Evolutionary conservation across 2,888 invertebrate genomes (phyloP).

Genomic region (Hirtodrosophila histrioides): DNA sequence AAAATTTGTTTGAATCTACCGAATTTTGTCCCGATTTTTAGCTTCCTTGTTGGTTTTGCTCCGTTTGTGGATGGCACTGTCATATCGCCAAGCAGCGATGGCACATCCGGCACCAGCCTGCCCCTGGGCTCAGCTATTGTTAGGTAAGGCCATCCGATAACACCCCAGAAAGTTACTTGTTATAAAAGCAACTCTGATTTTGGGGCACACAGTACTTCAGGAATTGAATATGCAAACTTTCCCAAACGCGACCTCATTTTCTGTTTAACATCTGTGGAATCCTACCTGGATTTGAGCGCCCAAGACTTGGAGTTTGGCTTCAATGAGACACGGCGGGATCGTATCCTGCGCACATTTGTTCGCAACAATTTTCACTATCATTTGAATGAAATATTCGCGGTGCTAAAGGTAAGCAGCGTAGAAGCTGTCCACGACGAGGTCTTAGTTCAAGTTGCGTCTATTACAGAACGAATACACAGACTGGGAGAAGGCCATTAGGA

Average conservation of each 20-base stretch:
- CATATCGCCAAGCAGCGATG: slow-evolving; percentile 86
- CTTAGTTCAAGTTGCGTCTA: background rate
- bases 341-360: slow-evolving; percentile 95
- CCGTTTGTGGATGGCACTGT: slow-evolving; percentile 97
- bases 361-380: slow-evolving; percentile 97
- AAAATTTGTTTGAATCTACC: background rate
- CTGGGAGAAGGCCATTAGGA: slow-evolving; percentile 95
- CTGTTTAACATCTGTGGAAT: slow-evolving; percentile 92
- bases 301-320: slow-evolving; percentile 96
- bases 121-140: slow-evolving; percentile 84
- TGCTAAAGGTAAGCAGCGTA: slow-evolving; percentile 86
- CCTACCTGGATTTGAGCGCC: slow-evolving; percentile 92
- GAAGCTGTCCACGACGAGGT: background rate
- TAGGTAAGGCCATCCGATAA: slow-evolving; percentile 82
- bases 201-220: slow-evolving; percentile 85
- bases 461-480: slow-evolving; percentile 96
- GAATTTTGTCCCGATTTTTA: slow-evolving; percentile 36
- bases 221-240: slow-evolving; percentile 92
- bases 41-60: slow-evolving; percentile 95
- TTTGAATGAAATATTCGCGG: slow-evolving; percentile 96
- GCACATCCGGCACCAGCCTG: slow-evolving; percentile 80
- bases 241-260: slow-evolving; percentile 92
- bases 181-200: background rate
- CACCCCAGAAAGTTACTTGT: background rate
- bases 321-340: slow-evolving; percentile 93